Evolutionary conservation across 2,888 invertebrate genomes (phyloP), one percentile per base, ranked within the genome.

Genomic region (Lasioglossum villosulum): DNA sequence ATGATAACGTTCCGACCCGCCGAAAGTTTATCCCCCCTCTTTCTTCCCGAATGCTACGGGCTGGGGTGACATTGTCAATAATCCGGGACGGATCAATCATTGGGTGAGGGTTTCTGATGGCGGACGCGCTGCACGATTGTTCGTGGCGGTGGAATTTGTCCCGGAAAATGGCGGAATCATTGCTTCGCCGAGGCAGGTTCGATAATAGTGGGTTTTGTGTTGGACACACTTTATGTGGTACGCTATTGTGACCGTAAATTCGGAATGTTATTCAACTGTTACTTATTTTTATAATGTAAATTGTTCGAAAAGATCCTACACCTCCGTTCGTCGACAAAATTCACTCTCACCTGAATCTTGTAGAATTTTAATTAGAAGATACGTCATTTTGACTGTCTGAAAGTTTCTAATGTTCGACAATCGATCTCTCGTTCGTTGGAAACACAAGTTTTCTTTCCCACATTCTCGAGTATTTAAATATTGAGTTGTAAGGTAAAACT

Each of bases 1-100:
- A 94, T 94, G 94, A 93, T 93, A 92, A 83, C 86, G 90, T 86
- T 84, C 42, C 52, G 80, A 81, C 30, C 79, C 73, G 83, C 78
- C 89, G 79, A 90, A 90, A 90, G 48, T 73, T 63, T 23, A 74
- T 56, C 27, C 56, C 56, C 4, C 23, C 52, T 52, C 23, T 52
- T 10, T 52, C 52, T 23, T 10, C 52, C 8, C 19, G 34, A 71
- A 78, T 75, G 59, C 45, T 59, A 52, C 52, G 73, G 73, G 59
- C 59, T 23, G 37, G 56, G 23, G 83, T 84, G 84, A 66, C 83
- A 82, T 19, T 56, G 14, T 72, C 48, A 30, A 45, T 72, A 16
- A n/a, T 45, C 70, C 42, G 6, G 42, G 39, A 59, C 59, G 72
- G 19, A 78, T 72, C 27, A 45, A 75, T 72, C 34, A 68, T 72